These are phyloP conservation scores for Diaphora mendica DNA, from an alignment of 2,888 invertebrate genomes.

Conservation along the genomic window DNA sequence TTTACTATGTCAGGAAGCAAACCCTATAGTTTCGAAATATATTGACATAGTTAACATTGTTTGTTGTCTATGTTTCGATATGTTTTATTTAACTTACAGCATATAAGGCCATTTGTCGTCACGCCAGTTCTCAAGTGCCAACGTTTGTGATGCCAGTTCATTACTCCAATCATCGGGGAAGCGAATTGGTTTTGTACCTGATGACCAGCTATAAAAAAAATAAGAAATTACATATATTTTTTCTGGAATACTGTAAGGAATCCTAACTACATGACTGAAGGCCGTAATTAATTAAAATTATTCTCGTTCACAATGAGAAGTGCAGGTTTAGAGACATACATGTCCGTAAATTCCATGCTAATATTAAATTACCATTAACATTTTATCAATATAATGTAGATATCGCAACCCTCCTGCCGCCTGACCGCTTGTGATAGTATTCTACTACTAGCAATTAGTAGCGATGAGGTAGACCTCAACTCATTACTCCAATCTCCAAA, in stretches of 20 bases:
- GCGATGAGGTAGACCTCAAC: too few relatives aligned
- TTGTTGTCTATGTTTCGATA: not conserved
- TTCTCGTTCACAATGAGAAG: not conserved
- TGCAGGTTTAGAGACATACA: not conserved
- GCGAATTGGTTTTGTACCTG: slow-evolving; percentile 76
- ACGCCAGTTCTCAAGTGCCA: slow-evolving; percentile 87
- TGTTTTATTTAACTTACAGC: slow-evolving; percentile 72
- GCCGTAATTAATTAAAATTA: not conserved
- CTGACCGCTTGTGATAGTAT: too few relatives aligned
- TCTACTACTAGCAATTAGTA: too few relatives aligned
- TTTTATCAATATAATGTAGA: too few relatives aligned
- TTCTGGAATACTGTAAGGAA: not conserved
- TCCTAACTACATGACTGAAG: not conserved
- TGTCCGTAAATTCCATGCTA: not conserved
- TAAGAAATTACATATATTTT: not conserved
- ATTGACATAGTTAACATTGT: not conserved
- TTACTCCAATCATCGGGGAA: slow-evolving; percentile 86
- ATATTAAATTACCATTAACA: too few relatives aligned
- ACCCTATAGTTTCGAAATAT: too few relatives aligned
- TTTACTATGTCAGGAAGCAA: too few relatives aligned
- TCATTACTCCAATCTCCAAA: too few relatives aligned
- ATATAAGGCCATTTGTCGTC: slow-evolving; percentile 85
- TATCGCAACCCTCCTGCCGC: too few relatives aligned
- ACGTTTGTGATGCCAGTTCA: slow-evolving; percentile 82
- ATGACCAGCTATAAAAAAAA: slow-evolving; percentile 83